A percentile compares a stretch with the other conserved stretches of the same genome.
Evolutionary conservation across 1,140 invertebrate species (phyloP).

Genomic region (Galendromus occidentalis): DNA sequence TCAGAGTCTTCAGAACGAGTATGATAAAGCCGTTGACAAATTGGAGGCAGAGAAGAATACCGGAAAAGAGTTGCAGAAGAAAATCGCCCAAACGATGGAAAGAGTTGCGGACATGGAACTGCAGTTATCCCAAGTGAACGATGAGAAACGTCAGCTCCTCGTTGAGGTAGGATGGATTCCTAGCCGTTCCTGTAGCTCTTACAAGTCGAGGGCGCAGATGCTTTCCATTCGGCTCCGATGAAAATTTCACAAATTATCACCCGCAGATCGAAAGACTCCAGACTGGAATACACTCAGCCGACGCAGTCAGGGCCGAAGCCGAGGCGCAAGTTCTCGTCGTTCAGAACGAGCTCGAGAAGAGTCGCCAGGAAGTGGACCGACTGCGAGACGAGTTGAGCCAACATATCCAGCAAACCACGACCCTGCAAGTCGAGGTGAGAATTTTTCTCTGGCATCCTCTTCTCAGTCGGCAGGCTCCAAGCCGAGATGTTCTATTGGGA

Average conservation of each 20-base stretch:
- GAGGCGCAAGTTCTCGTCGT: background rate
- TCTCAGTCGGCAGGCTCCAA: background rate
- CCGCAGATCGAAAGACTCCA: background rate
- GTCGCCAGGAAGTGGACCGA: background rate
- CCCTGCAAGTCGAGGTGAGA: background rate
- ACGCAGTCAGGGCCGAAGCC: background rate
- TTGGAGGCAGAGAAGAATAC: slow-evolving; percentile 28
- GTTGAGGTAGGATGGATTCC: background rate
- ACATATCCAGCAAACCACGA: background rate
- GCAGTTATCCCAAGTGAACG: slow-evolving; percentile 19
- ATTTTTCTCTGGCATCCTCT: too few species aligned
- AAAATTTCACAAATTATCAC: background rate
- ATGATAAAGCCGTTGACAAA: slow-evolving; percentile 34
- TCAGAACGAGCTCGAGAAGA: background rate
- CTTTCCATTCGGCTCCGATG: background rate
- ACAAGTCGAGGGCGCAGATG: background rate
- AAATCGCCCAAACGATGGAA: slow-evolving; percentile 17
- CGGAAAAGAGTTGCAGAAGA: slow-evolving; percentile 28
- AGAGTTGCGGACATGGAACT: slow-evolving; percentile 19
- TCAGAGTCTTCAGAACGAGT: slow-evolving; percentile 34
- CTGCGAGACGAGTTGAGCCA: background rate
- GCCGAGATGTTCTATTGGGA: background rate
- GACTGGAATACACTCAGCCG: background rate
- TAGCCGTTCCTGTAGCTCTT: background rate
- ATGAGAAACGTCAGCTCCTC: slow-evolving; percentile 15